Conservation (phyloP, 2,888 invertebrate species). For the Nasonovia ribisnigri region DNA sequence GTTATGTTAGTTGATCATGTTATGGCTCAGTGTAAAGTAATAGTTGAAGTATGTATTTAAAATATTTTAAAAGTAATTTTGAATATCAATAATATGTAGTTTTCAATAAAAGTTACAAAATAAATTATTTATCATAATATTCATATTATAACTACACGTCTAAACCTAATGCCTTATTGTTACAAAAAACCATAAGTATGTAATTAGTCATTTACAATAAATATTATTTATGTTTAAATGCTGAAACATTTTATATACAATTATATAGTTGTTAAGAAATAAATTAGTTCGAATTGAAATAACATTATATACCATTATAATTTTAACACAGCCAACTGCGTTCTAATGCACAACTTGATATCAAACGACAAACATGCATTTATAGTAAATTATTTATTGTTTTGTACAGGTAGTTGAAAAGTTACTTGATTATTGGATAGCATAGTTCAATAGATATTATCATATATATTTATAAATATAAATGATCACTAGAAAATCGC, state of each 20-base stretch:
- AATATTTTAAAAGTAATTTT: neutral
- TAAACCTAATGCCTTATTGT: neutral
- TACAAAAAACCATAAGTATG: neutral
- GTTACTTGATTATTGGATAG: neutral
- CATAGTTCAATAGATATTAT: too few species aligned
- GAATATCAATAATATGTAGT: neutral
- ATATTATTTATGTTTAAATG: neutral
- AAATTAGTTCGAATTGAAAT: neutral
- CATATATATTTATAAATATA: too few species aligned
- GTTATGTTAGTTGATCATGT: too few species aligned
- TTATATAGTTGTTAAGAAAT: too few species aligned
- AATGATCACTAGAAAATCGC: too few species aligned
- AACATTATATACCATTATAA: neutral
- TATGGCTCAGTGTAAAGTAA: neutral
- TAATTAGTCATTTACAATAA: neutral
- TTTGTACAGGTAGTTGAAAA: neutral
- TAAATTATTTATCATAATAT: neutral
- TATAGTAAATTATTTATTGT: neutral
- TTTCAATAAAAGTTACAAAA: neutral
- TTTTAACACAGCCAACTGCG: neutral
- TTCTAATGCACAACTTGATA: neutral
- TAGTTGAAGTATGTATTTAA: neutral
- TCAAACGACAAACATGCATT: neutral
- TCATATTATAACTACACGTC: neutral
- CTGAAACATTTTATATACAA: neutral